These are phyloP conservation scores for Petrolisthes cinctipes DNA, from an alignment of 2,888 invertebrate species.

Conservation along the genomic window DNA sequence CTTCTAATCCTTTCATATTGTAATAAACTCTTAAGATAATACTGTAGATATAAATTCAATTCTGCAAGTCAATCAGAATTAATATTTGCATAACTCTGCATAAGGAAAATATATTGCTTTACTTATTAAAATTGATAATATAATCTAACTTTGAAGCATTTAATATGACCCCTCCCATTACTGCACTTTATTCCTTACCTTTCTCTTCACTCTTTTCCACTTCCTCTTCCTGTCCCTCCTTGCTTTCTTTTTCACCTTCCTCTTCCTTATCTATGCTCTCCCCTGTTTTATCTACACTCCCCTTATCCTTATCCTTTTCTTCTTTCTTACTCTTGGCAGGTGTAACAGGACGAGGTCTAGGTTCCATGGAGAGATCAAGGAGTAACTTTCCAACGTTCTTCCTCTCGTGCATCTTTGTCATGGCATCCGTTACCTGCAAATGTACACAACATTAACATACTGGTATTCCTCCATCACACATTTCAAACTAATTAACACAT, in stretches of 20 bases:
- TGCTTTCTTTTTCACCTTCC: conserved; percentile 3
- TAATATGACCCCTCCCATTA: too few relatives aligned
- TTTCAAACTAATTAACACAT: too few relatives aligned
- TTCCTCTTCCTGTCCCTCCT: conserved; percentile 27
- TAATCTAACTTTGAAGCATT: not conserved
- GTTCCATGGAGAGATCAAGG: conserved; percentile 83
- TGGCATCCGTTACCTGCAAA: conserved; percentile 83
- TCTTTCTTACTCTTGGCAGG: conserved; percentile 30
- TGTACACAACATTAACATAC: too few relatives aligned
- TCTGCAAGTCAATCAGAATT: too few relatives aligned
- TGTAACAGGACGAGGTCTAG: conserved; percentile 76
- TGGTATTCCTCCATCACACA: too few relatives aligned
- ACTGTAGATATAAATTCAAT: too few relatives aligned
- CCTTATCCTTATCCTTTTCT: conserved; percentile 21
- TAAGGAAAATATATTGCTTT: too few relatives aligned
- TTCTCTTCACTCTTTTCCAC: conserved; percentile 17
- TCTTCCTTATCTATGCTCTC: conserved; percentile 3
- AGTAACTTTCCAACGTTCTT: conserved; percentile 91
- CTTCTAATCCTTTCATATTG: not conserved
- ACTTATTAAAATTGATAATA: too few relatives aligned
- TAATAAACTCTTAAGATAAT: not conserved
- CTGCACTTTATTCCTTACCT: too few relatives aligned
- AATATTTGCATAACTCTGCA: too few relatives aligned
- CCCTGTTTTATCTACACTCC: conserved; percentile 1
- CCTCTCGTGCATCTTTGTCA: conserved; percentile 93